A percentile compares a stretch with the other conserved stretches of the same genome.
phyloP scores from a whole-genome alignment of 2,888 invertebrate genomes.

The Watsonalla binaria region DNA sequence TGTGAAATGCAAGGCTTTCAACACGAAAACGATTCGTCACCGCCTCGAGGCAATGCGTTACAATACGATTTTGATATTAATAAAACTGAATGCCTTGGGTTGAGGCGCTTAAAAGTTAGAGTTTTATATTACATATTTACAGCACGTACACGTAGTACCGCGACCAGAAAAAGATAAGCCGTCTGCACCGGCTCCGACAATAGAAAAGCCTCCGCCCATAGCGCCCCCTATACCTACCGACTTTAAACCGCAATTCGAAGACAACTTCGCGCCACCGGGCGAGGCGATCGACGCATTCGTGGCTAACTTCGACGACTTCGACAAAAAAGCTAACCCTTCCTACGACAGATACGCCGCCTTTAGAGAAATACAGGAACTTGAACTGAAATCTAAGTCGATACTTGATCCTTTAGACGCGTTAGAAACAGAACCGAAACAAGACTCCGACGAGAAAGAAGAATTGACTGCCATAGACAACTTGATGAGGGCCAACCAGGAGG shows the following conservation, averaged over 20 bases:
- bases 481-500: constrained; percentile 44
- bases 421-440: constrained; percentile 49
- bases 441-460: constrained; percentile 61
- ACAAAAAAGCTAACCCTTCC: constrained; percentile 73
- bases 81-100: no score
- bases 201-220: constrained; percentile 23
- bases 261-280: constrained; percentile 75
- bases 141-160: constrained; percentile 63
- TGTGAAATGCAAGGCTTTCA: no score
- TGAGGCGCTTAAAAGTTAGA: no score
- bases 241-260: constrained; percentile 81
- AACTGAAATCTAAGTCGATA: constrained; percentile 73
- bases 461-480: constrained; percentile 51
- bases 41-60: no score
- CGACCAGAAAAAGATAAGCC: constrained; percentile 47
- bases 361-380: constrained; percentile 89
- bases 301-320: constrained; percentile 83
- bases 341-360: constrained; percentile 94
- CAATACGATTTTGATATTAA: no score
- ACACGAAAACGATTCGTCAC: no score
- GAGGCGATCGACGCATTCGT: constrained; percentile 77
- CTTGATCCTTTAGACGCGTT: constrained; percentile 45
- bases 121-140: constrained; percentile 15
- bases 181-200: constrained; percentile 17
- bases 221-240: constrained; percentile 30